phyloP scores from a whole-genome alignment of 2,888 invertebrate species.

The Drosophila acutilabella region DNA sequence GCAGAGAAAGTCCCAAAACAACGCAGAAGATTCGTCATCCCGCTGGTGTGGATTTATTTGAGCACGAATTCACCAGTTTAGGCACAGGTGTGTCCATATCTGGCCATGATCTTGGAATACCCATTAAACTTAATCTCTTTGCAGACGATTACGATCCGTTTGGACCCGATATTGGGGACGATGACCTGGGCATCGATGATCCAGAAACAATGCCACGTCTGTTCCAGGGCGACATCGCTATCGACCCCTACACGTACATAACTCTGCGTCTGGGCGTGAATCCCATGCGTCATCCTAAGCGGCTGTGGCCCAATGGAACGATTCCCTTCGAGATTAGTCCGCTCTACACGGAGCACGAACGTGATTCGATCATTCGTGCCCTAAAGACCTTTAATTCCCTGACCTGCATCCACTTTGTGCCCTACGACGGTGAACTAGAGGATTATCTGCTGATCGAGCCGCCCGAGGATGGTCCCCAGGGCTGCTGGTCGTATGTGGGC shows the following conservation, averaged over 20 bases:
- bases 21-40: slow-evolving; percentile 56
- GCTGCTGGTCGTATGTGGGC: slow-evolving; percentile 92
- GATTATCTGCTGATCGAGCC: slow-evolving; percentile 89
- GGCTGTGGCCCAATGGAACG: slow-evolving; percentile 88
- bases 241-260: slow-evolving; percentile 87
- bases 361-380: slow-evolving; percentile 87
- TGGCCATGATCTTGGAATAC: neutral
- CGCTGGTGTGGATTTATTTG: slow-evolving; percentile 78
- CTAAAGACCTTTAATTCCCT: slow-evolving; percentile 88
- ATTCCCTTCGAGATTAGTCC: slow-evolving; percentile 89
- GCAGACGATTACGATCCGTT: slow-evolving; percentile 70
- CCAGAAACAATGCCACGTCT: slow-evolving; percentile 89
- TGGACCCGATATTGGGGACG: slow-evolving; percentile 64
- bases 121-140: slow-evolving; percentile 8
- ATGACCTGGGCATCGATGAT: slow-evolving; percentile 85
- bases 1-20: slow-evolving; percentile 64
- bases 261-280: slow-evolving; percentile 88
- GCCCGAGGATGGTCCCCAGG: slow-evolving; percentile 87
- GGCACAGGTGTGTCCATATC: slow-evolving; percentile 52
- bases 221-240: slow-evolving; percentile 90
- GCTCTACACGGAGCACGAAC: slow-evolving; percentile 85
- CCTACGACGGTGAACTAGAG: slow-evolving; percentile 88
- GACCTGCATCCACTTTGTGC: slow-evolving; percentile 88
- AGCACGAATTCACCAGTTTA: slow-evolving; percentile 76
- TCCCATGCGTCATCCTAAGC: slow-evolving; percentile 88